Evolutionary conservation across 2,113 vertebrate species (phyloP), one percentile per base, ranked within the genome.

Genomic region (Callocephalon fimbriatum): DNA sequence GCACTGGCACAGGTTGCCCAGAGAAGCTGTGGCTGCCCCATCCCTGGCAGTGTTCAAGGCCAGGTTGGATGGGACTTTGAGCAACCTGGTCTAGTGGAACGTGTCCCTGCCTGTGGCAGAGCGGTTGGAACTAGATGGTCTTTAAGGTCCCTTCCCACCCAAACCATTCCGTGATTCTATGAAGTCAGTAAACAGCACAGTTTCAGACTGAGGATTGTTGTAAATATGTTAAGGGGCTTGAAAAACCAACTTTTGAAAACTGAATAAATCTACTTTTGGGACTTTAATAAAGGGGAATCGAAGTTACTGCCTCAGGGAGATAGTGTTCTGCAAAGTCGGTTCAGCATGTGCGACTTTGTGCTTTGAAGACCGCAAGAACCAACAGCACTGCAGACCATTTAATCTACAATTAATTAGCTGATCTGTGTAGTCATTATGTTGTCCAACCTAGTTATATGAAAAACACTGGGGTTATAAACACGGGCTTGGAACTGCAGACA

Each of bases 401-500:
- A 5, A 40, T 5, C 27, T 7, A 7, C 56, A 21, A 0, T 12
- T 25, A 32, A 15, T 8, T 2, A 5, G 8, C 6, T 29, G 2
- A 6, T 7, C 47, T 11, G 8, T 2, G 26, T 2, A 26, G 22
- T 0, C 9, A 3, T 4, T 42, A 4, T 1, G 5, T 2, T 6
- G 10, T 8, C 37, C 1, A 3, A 9, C n/a, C 9, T 1, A 14
- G 8, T 7, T 7, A 3, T 3, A 3, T 0, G n/a, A 26, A 68
- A 48, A 20, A 10, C 18, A 4, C 9, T 1, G 18, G 3, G 6
- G 20, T 26, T 56, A 13, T 1, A 9, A 20, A 11, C 22, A 5
- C 9, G 1, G 22, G 1, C 16, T 4, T 0, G 17, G 8, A 27
- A 3, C 4, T 2, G 3, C 10, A 3, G 5, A 1, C 3, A 1